phyloP scores from a whole-genome alignment of 1,140 invertebrate genomes.

The Eupeodes corollae region DNA sequence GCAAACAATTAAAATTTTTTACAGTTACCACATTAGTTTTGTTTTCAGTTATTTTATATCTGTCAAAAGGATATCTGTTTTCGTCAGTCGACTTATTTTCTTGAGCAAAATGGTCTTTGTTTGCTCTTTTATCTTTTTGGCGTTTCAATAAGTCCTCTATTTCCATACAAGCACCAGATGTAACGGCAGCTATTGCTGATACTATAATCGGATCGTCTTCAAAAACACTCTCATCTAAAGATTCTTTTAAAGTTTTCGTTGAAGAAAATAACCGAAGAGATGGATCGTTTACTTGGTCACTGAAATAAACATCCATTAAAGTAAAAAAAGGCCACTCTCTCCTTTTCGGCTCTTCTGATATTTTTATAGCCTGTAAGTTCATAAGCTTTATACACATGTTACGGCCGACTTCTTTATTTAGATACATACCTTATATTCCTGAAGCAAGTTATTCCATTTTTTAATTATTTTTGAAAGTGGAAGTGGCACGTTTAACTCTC shows the following conservation, averaged over 20 bases:
- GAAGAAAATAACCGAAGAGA: constrained; percentile 35
- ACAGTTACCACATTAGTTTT: not conserved
- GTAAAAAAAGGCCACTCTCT: constrained; percentile 38
- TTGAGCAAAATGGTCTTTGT: constrained; percentile 22
- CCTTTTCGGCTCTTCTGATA: constrained; percentile 36
- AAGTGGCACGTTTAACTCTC: constrained; percentile 35
- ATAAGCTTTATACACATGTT: not conserved
- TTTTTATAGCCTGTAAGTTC: constrained; percentile 26
- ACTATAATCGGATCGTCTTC: constrained; percentile 37
- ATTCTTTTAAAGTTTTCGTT: constrained; percentile 34
- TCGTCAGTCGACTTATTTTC: not conserved
- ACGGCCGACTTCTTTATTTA: not conserved
- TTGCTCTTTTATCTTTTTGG: constrained; percentile 30
- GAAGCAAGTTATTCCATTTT: constrained; percentile 38
- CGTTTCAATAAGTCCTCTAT: constrained; percentile 31
- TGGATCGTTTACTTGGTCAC: constrained; percentile 37
- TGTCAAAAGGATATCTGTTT: too few species aligned
- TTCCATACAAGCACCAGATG: constrained; percentile 34
- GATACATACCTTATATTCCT: constrained; percentile 33
- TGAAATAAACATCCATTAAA: constrained; percentile 37
- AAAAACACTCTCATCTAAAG: constrained; percentile 35
- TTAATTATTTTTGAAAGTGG: constrained; percentile 38
- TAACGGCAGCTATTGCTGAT: constrained; percentile 34
- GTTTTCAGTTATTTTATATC: too few species aligned
- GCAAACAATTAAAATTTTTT: not conserved